A percentile compares a stretch with the other conserved stretches of the same genome.
phyloP scores from a whole-genome alignment of 2,888 invertebrate species.

The Phasia obesa region DNA sequence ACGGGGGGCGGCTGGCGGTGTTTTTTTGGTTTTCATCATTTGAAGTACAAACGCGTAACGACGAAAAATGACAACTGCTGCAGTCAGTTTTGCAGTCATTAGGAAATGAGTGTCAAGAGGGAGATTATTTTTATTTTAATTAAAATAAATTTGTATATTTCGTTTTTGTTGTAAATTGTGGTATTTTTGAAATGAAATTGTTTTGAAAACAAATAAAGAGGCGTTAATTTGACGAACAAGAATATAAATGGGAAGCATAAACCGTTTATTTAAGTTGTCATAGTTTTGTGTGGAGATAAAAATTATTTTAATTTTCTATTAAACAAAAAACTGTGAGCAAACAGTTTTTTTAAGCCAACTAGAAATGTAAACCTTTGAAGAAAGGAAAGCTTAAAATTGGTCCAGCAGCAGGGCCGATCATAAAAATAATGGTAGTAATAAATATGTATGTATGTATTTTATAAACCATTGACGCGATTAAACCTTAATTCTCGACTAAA shows the following conservation, averaged over 20 bases:
- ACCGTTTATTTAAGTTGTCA: conserved; percentile 13
- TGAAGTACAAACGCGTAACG: conserved; percentile 53
- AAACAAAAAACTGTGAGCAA: not conserved
- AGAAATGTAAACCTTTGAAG: too few relatives aligned
- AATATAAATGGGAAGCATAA: conserved; percentile 23
- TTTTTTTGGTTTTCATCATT: conserved; percentile 38
- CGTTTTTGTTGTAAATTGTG: conserved; percentile 36
- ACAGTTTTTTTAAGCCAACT: too few relatives aligned
- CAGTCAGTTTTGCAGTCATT: conserved; percentile 49
- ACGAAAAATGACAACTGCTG: conserved; percentile 60
- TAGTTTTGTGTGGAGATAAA: not conserved
- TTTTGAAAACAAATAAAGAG: conserved; percentile 43
- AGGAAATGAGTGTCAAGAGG: conserved; percentile 67
- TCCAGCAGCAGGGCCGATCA: too few relatives aligned
- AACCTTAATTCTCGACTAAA: too few relatives aligned
- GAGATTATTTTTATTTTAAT: conserved; percentile 68
- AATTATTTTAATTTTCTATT: not conserved
- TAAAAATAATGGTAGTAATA: too few relatives aligned
- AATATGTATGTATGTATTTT: too few relatives aligned
- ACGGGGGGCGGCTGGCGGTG: not conserved
- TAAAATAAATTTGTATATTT: conserved; percentile 61
- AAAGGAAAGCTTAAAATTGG: too few relatives aligned
- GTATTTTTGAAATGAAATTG: conserved; percentile 25
- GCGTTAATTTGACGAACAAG: conserved; percentile 37
- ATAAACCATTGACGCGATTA: too few relatives aligned